These are phyloP conservation scores for Sebastes fasciatus DNA, from an alignment of 2,113 vertebrate species.

Conservation along the genomic window DNA sequence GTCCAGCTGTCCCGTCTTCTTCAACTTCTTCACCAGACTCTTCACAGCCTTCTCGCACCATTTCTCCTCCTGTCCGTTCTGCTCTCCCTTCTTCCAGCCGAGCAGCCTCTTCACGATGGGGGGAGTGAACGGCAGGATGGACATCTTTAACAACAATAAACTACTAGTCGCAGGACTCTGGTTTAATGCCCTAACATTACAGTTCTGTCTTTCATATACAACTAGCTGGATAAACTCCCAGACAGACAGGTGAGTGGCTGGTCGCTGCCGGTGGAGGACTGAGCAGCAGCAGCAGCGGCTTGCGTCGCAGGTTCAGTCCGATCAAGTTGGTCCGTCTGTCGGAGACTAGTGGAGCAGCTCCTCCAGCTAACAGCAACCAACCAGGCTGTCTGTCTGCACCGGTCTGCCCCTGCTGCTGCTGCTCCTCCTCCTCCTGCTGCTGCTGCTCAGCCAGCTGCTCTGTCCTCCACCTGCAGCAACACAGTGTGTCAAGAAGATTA, in stretches of 20 bases:
- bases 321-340: slow-evolving; percentile 40
- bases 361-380: slow-evolving; percentile 2
- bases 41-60: slow-evolving; percentile 99
- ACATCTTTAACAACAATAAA: slow-evolving; percentile 83
- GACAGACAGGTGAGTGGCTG: slow-evolving; percentile 32
- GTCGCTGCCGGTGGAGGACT: slow-evolving; percentile 38
- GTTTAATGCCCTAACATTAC: slow-evolving; percentile 1
- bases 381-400: slow-evolving; percentile 15
- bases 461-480: slow-evolving; percentile 54
- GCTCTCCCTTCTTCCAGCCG: slow-evolving; percentile 98
- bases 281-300: slow-evolving; percentile 22
- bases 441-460: slow-evolving; percentile 41
- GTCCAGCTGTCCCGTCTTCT: slow-evolving; percentile 97
- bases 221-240: slow-evolving; percentile 22
- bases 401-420: slow-evolving; percentile 48
- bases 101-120: slow-evolving; percentile 97
- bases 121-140: slow-evolving; percentile 97
- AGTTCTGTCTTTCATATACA: background rate
- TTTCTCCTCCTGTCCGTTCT: slow-evolving; percentile 98
- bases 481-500: background rate
- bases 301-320: slow-evolving; percentile 40
- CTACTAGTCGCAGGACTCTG: background rate
- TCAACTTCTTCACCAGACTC: slow-evolving; percentile 98
- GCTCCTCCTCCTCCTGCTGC: slow-evolving; percentile 29
- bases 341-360: slow-evolving; percentile 31